Base-by-base conservation (phyloP, 2,888 invertebrate species). In the Electrophaes corylata region DNA sequence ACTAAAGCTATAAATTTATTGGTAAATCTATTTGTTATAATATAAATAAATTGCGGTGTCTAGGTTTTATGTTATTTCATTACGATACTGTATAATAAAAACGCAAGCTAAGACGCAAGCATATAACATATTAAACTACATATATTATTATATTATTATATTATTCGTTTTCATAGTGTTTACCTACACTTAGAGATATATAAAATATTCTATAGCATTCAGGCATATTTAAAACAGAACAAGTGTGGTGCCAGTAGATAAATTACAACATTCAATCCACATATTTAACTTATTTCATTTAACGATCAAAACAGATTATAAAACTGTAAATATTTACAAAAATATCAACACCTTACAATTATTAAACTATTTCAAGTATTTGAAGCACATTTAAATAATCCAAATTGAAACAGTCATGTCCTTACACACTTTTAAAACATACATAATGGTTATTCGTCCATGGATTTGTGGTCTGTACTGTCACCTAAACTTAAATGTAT, bases 251-350 rank as follows among this genome's bases (percentile, higher is more conserved):
- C 33, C n/a, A 29, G 8, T 10, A 29, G 10, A 10, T 10, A 20
- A 4, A 20, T 6, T 29, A 29, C 26, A 29, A 2, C 10, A 29
- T 10, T 6, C 5, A 10, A 29, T 29, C 26, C 26, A 29, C 8
- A 3, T 1, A 29, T 29, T 29, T 12, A 33, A 33, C n/a, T 35
- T 14, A 16, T 8, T 37, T 16, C 6, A 41, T 23, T 41, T 12
- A 23, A 41, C 12, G 12, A 23, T 23, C 12, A 41, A 41, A 41
- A 41, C 23, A n/a, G 20, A 12, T 5, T 41, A 41, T 18, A 40
- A 40, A 40, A 40, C 3, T n/a, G 40, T 40, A 40, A 23, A 23
- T 20, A 41, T 20, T 8, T 41, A 20, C 12, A 41, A 41, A 41
- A 41, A 41, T 41, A 41, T 40, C 12, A 20, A 37, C 16, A 37